Evolutionary conservation across 2,797 vertebrate genomes (phyloP).

Genomic region (Fundulus diaphanus): DNA sequence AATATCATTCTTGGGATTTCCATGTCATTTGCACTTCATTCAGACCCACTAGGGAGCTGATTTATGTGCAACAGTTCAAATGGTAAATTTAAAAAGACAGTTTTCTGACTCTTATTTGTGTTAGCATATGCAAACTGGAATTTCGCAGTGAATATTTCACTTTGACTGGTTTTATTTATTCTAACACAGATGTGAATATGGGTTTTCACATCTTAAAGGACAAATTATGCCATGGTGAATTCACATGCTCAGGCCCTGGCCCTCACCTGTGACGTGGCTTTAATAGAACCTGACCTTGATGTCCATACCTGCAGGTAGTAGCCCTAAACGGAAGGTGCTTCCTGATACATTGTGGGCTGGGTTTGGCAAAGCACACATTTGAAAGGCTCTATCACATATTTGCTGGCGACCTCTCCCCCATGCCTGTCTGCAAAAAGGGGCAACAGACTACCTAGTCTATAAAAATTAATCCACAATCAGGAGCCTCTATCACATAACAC

Average conservation of each 20-base stretch:
- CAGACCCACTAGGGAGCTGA: constrained; percentile 39
- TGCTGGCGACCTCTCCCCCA: too few species aligned
- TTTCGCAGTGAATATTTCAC: constrained; percentile 31
- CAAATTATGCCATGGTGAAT: background rate
- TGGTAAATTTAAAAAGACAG: constrained; percentile 34
- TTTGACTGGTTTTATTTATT: constrained; percentile 52
- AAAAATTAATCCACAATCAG: too few species aligned
- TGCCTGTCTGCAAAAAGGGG: too few species aligned
- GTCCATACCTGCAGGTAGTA: background rate
- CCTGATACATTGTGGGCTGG: background rate
- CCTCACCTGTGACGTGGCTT: background rate
- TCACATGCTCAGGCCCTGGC: background rate
- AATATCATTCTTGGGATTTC: constrained; percentile 43
- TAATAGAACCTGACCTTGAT: background rate
- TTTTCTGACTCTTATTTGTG: constrained; percentile 40
- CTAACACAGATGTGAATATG: constrained; percentile 5
- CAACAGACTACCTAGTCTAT: too few species aligned
- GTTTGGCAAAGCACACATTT: background rate
- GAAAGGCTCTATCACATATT: background rate
- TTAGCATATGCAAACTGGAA: constrained; percentile 32
- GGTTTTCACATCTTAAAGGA: background rate
- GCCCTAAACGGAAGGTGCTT: background rate
- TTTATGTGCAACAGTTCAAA: constrained; percentile 38
- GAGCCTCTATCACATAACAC: too few species aligned
- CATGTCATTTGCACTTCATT: constrained; percentile 34